Evolutionary conservation across 2,113 vertebrate species (phyloP), one percentile per base, ranked within the genome.

Genomic region (Todiramphus chloris): DNA sequence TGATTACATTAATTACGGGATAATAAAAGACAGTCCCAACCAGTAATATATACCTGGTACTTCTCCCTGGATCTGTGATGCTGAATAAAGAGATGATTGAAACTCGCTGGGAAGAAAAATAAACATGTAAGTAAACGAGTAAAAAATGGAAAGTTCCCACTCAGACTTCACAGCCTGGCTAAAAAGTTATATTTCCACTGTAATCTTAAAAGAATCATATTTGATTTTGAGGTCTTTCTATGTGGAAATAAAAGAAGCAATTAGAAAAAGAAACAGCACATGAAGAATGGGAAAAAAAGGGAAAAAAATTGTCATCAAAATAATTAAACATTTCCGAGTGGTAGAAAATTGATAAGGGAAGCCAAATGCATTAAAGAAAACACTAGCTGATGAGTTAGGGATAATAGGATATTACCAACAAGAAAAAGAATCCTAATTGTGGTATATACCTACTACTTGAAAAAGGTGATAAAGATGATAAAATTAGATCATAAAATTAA

Each of bases 1-100:
- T 96, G 96, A 96, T 97, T 97, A 95, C 96, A 97, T 97, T 97
- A 97, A 97, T 97, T 97, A 96, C 76, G 89, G 93, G 89, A 95
- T 96, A 96, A 96, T 96, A 97, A 96, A 96, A 96, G 95, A 95
- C 87, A 96, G 94, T 79, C 91, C 87, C 44, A n/a, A 93, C 23
- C 87, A 97, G 94, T 87, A 84, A 87, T 73, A 89, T 68, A 60
- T 95, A 97, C 93, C 96, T 96, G 83, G 53, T 89, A 69, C 83
- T 92, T 89, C 84, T 96, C 59, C 41, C 63, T 51, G 75, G 43
- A 41, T 87, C 79, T 67, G 72, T 27, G 81, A 75, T 60, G 56
- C 92, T 93, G 90, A 73, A 93, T 55, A 85, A 89, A 86, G 77
- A 73, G 80, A 60, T 8, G 83, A 73, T 62, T 16, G 53, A 89